Evolutionary conservation across 2,888 invertebrate genomes (phyloP).

Genomic region (Shargacucullia verbasci): DNA sequence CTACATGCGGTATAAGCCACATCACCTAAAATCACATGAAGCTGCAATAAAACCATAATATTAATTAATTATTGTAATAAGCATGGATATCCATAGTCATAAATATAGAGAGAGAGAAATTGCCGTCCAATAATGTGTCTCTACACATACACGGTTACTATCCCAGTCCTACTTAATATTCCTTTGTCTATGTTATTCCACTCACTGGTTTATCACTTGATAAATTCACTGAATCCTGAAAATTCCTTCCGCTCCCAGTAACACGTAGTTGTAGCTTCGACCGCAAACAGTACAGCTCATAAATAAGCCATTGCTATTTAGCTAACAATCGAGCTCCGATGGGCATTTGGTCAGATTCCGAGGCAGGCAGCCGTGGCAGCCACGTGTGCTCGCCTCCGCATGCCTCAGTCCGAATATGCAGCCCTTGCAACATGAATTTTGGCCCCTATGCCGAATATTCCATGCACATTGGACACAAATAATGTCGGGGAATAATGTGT

Average conservation of each 20-base stretch:
- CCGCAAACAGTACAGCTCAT: slow-evolving; percentile 72
- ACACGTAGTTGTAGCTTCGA: slow-evolving; percentile 64
- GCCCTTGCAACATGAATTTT: slow-evolving; percentile 81
- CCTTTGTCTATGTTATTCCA: slow-evolving; percentile 45
- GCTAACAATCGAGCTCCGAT: slow-evolving; percentile 84
- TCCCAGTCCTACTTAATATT: slow-evolving; percentile 25
- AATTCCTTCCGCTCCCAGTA: slow-evolving; percentile 65
- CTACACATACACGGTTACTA: neutral
- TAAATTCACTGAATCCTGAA: slow-evolving; percentile 53
- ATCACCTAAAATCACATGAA: slow-evolving; percentile 1
- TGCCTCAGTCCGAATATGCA: slow-evolving; percentile 84
- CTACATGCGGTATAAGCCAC: slow-evolving; percentile 6
- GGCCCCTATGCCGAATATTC: slow-evolving; percentile 86
- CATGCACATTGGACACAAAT: slow-evolving; percentile 78
- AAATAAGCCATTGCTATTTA: slow-evolving; percentile 86
- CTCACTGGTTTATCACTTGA: slow-evolving; percentile 43
- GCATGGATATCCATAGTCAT: no score
- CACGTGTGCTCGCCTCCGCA: slow-evolving; percentile 86
- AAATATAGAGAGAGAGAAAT: slow-evolving; percentile 10
- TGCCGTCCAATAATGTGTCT: neutral
- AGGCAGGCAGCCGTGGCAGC: slow-evolving; percentile 81
- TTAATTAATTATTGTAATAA: no score
- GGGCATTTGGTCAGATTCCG: slow-evolving; percentile 89
- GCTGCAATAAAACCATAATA: slow-evolving; percentile 1
- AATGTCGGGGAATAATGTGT: slow-evolving; percentile 76